Conservation (phyloP, 1,140 invertebrate genomes). For the Pseudachorutes palmiensis region DNA sequence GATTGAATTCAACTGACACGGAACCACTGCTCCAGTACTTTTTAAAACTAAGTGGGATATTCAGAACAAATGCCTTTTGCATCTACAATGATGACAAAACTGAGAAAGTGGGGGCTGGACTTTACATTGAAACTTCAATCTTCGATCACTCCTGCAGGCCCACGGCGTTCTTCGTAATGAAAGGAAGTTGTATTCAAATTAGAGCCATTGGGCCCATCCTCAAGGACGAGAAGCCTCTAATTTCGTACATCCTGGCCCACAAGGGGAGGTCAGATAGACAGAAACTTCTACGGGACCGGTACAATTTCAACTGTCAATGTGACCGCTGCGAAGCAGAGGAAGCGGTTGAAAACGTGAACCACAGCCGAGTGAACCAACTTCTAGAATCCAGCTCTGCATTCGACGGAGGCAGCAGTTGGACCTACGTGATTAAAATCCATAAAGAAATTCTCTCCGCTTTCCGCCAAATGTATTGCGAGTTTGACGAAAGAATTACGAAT, state of each 20-base stretch:
- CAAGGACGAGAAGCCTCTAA: background rate
- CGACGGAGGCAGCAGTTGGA: background rate
- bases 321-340: constrained; percentile 1
- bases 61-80: constrained; percentile 16
- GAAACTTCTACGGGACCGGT: background rate
- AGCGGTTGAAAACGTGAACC: background rate
- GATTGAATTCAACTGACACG: background rate
- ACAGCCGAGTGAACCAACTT: background rate
- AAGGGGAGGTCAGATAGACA: background rate
- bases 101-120: background rate
- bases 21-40: background rate
- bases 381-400: background rate
- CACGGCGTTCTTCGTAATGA: constrained; percentile 11
- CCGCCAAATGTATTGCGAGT: background rate
- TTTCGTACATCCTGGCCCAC: constrained; percentile 11
- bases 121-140: constrained; percentile 17
- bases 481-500: constrained; percentile 2
- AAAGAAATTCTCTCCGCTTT: background rate
- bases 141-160: constrained; percentile 24
- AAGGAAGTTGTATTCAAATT: constrained; percentile 13
- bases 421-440: background rate
- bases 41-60: constrained; percentile 6
- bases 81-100: constrained; percentile 16
- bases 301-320: constrained; percentile 18
- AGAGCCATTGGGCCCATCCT: constrained; percentile 12